Evolutionary conservation across 1,140 invertebrate genomes (phyloP).

Genomic region (Agrypnia vestita): DNA sequence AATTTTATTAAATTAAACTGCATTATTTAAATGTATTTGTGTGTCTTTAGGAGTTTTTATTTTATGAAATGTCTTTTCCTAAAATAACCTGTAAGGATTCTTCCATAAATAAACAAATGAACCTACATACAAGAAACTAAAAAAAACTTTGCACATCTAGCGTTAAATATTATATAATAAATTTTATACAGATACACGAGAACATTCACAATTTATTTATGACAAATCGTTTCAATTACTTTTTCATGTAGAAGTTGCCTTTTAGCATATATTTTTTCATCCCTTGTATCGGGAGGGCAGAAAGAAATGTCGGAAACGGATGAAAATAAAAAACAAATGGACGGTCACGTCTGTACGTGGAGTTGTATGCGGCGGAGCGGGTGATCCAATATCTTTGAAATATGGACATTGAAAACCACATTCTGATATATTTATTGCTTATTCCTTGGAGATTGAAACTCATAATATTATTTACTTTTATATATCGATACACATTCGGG

Average conservation of each 20-base stretch:
- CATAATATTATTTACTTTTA: slow-evolving; percentile 61
- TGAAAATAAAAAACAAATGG: slow-evolving; percentile 46
- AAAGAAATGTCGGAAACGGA: slow-evolving; percentile 14
- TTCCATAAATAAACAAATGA: no score
- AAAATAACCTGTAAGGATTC: no score
- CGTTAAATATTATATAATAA: no score
- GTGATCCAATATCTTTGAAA: slow-evolving; percentile 61
- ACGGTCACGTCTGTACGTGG: slow-evolving; percentile 53
- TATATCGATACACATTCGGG: slow-evolving; percentile 45
- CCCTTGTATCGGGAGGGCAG: slow-evolving; percentile 11
- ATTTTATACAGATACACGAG: no score
- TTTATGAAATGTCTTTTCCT: no score
- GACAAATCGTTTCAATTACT: slow-evolving; percentile 4
- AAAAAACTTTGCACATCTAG: no score
- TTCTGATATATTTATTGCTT: slow-evolving; percentile 60
- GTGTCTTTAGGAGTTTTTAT: no score
- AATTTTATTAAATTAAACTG: no score
- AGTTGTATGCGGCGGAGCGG: slow-evolving; percentile 23
- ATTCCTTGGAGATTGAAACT: slow-evolving; percentile 60
- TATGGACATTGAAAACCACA: slow-evolving; percentile 62
- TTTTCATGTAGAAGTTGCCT: slow-evolving; percentile 20
- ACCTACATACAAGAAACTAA: no score
- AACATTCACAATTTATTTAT: neutral
- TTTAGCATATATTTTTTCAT: slow-evolving; percentile 4
- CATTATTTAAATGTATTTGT: no score